Percentiles rank a stretch among this genome's conserved stretches.
Evolutionary conservation across 2,797 vertebrate genomes (phyloP).

Genomic region (Crenuchus spilurus): DNA sequence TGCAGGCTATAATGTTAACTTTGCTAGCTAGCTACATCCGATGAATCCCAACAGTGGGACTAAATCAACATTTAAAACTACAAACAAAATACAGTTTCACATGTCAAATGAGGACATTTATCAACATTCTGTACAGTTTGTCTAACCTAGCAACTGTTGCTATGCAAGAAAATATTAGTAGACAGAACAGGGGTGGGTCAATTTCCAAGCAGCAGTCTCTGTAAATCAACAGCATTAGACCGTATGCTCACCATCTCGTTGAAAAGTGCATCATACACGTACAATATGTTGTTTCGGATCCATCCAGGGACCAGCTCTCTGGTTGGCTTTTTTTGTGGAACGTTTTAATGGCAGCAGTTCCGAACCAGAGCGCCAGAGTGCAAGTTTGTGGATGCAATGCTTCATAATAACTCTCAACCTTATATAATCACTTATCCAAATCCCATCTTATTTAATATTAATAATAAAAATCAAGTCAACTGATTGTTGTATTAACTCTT

Average conservation of each 20-base stretch:
- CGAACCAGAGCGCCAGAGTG: slow-evolving; percentile 64
- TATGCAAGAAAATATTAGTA: background rate
- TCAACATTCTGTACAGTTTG: background rate
- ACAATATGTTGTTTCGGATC: slow-evolving; percentile 4
- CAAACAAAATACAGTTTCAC: too few relatives aligned
- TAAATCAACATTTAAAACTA: too few relatives aligned
- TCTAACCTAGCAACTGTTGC: background rate
- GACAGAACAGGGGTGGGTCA: background rate
- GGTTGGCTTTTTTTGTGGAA: slow-evolving; percentile 32
- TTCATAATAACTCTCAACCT: background rate
- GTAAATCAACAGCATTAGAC: slow-evolving; percentile 18
- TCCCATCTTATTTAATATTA: slow-evolving; percentile 32
- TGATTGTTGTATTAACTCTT: slow-evolving; percentile 8
- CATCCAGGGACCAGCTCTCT: slow-evolving; percentile 58
- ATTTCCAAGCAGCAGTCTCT: slow-evolving; percentile 14
- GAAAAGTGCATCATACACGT: slow-evolving; percentile 51
- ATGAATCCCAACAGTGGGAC: too few relatives aligned
- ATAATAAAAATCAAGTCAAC: slow-evolving; percentile 16
- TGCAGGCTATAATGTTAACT: too few relatives aligned
- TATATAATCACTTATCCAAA: slow-evolving; percentile 58
- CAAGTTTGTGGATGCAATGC: slow-evolving; percentile 60
- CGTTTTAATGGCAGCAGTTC: slow-evolving; percentile 6
- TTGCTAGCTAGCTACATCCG: too few relatives aligned
- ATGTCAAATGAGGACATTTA: too few relatives aligned
- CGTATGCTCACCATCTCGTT: slow-evolving; percentile 47